Evolutionary conservation across 2,113 vertebrate genomes (phyloP).

Genomic region (Hiodon alosoides): DNA sequence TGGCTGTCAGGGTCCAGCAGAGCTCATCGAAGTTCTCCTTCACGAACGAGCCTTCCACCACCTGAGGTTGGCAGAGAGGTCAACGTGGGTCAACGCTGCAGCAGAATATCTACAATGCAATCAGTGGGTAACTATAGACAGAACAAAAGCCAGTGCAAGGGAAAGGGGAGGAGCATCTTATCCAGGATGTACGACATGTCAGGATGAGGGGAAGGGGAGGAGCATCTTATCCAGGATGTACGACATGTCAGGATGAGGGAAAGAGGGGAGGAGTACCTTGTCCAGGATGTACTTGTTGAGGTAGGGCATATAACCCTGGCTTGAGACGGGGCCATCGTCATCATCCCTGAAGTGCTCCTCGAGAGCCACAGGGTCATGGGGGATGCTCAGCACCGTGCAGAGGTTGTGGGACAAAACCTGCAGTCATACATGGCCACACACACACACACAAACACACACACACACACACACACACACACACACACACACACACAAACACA

Average conservation of each 20-base stretch:
- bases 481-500: too few relatives aligned
- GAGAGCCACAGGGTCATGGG: conserved; percentile 86
- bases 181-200: conserved; percentile 63
- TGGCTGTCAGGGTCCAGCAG: conserved; percentile 92
- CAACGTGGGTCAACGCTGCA: too few relatives aligned
- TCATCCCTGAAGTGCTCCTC: conserved; percentile 94
- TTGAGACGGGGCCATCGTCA: conserved; percentile 87
- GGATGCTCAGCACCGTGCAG: conserved; percentile 85
- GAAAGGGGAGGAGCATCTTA: conserved; percentile 50
- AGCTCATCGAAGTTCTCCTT: conserved; percentile 90
- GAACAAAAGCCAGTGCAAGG: too few relatives aligned
- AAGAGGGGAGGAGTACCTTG: conserved; percentile 54
- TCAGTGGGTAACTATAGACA: too few relatives aligned
- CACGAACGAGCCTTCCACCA: conserved; percentile 81
- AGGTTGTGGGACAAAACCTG: conserved; percentile 94
- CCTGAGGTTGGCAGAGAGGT: conserved; percentile 54
- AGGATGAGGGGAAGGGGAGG: not conserved
- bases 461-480: not conserved
- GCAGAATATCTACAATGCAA: too few relatives aligned
- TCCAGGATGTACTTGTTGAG: conserved; percentile 73
- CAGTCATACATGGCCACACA: conserved; percentile 3
- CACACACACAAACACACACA: not conserved
- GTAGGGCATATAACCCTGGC: conserved; percentile 98
- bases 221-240: too few relatives aligned
- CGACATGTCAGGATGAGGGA: too few relatives aligned